Conservation (phyloP, 2,888 invertebrate species). For the Drosophila neoperkinsi region DNA sequence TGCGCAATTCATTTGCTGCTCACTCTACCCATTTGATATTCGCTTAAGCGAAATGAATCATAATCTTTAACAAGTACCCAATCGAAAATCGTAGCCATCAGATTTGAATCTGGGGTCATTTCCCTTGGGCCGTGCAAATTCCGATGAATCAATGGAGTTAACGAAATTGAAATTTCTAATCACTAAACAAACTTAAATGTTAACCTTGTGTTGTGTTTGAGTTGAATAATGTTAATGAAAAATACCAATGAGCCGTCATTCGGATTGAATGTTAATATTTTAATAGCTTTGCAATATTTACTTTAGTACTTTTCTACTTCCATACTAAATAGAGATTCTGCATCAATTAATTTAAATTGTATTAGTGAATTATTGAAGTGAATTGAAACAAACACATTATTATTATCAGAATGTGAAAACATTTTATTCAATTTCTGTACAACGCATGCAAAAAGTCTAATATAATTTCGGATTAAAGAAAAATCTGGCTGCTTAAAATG, state of each 20-base stretch:
- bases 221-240: background rate
- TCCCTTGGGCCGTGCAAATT: background rate
- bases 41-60: constrained; percentile 36
- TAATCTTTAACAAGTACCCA: background rate
- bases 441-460: background rate
- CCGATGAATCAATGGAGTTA: background rate
- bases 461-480: background rate
- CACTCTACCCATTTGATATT: constrained; percentile 12
- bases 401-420: background rate
- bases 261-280: background rate
- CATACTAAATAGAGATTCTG: background rate
- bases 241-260: background rate
- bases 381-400: background rate
- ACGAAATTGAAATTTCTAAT: background rate
- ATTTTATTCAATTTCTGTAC: background rate
- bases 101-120: constrained; percentile 1
- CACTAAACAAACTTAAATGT: background rate
- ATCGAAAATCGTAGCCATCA: background rate
- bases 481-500: background rate
- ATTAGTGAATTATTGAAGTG: background rate
- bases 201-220: background rate
- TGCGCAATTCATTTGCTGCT: constrained; percentile 32
- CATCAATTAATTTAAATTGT: background rate
- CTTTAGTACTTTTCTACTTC: background rate
- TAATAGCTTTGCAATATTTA: background rate